Evolutionary conservation across 2,113 vertebrate species (phyloP).

Genomic region (Nipponia nippon): DNA sequence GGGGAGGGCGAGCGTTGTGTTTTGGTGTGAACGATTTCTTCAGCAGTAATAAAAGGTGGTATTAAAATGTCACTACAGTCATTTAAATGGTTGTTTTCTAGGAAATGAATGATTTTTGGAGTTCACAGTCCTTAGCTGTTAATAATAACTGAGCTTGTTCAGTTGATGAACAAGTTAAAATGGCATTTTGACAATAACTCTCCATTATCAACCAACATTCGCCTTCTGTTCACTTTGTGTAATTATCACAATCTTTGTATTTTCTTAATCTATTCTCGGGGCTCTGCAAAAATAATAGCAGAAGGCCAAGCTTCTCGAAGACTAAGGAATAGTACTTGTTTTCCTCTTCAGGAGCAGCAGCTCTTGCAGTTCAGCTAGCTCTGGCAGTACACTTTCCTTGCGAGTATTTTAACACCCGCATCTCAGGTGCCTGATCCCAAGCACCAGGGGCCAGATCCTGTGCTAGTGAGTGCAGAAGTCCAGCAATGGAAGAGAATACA

Average conservation of each 20-base stretch:
- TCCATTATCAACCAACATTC: neutral
- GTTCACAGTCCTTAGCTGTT: neutral
- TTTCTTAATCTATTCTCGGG: neutral
- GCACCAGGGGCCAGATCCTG: neutral
- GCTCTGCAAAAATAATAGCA: neutral
- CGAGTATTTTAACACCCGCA: rapidly evolving
- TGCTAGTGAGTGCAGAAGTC: neutral
- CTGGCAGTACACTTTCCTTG: neutral
- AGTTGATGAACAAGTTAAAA: neutral
- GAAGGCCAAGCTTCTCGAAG: neutral
- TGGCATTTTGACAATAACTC: neutral
- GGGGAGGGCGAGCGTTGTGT: neutral
- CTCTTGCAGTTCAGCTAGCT: neutral
- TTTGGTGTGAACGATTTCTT: conserved; percentile 11
- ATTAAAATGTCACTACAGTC: conserved; percentile 22
- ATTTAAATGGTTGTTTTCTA: neutral
- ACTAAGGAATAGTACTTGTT: neutral
- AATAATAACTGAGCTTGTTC: neutral
- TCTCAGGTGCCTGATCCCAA: neutral
- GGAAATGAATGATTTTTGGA: neutral
- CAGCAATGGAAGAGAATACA: neutral
- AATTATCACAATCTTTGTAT: neutral
- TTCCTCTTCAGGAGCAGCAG: neutral
- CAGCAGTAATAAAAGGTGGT: neutral
- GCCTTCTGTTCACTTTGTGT: neutral